phyloP scores from a whole-genome alignment of 2,888 invertebrate species.

The Eulithis prunata region DNA sequence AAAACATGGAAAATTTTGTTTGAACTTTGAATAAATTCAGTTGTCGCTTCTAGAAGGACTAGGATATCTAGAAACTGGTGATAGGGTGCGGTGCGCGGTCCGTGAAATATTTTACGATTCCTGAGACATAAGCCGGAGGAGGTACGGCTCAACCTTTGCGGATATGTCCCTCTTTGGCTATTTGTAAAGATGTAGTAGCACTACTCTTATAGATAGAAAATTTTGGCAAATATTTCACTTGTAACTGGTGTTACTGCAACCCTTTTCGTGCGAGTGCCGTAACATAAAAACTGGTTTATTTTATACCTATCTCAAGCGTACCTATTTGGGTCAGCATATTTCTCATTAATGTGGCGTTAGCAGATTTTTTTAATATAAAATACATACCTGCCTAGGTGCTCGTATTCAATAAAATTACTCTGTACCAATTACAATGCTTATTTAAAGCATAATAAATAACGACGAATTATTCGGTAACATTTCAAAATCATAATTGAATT shows the following conservation, averaged over 20 bases:
- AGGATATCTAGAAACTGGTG: constrained; percentile 45
- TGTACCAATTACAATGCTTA: too few relatives aligned
- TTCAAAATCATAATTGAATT: not conserved
- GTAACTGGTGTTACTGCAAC: constrained; percentile 33
- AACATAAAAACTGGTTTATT: constrained; percentile 5
- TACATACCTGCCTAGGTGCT: not conserved
- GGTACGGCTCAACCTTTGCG: constrained; percentile 64
- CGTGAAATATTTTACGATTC: constrained; percentile 81
- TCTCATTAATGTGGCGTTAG: not conserved
- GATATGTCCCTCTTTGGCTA: constrained; percentile 72
- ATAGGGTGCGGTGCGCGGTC: constrained; percentile 58
- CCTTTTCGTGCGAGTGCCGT: constrained; percentile 17
- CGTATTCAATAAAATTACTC: not conserved
- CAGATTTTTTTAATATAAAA: not conserved
- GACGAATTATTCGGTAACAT: not conserved
- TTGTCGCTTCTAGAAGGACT: constrained; percentile 53
- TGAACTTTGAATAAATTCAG: not conserved
- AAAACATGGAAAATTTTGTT: too few relatives aligned
- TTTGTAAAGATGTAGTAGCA: constrained; percentile 63
- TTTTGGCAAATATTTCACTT: constrained; percentile 37
- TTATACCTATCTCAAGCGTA: not conserved
- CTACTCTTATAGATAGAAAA: constrained; percentile 42
- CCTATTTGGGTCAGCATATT: constrained; percentile 6
- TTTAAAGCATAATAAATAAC: too few relatives aligned
- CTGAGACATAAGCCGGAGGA: constrained; percentile 70